Base-by-base conservation (phyloP, 2,113 vertebrate species). In the Cacatua alba region DNA sequence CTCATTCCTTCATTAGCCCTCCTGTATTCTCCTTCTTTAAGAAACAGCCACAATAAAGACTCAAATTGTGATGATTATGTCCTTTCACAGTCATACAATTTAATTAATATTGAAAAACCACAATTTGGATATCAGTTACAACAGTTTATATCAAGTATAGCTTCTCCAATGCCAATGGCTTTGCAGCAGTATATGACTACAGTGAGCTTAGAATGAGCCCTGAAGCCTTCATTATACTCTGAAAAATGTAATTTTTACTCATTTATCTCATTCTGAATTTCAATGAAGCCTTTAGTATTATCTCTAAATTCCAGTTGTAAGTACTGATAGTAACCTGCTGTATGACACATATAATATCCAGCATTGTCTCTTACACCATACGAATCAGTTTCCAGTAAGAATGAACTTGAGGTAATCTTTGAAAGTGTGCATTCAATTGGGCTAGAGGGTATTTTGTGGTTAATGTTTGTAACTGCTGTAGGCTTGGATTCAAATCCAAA, bases 221-320 rank as follows among this genome's bases (percentile, higher is more conserved):
- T 59, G 64, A 88, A 88, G 79, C 55, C 7, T 85, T 80, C 7
- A 29, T 77, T 94, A 82, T 72, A 72, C 64, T 90, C 44, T 70
- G 62, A 72, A 92, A 95, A 91, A 74, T 23, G 52, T 31, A 76
- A 69, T 92, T 94, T 80, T 48, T 88, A 25, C 13, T 92, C 68
- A 83, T 94, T 93, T 93, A 48, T 33, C 37, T 96, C 75, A 68
- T 71, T 92, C 64, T 52, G 90, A 96, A 95, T 95, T 94, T 92
- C 68, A 93, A 13, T 92, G 55, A 92, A 86, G 68, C 71, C 46
- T 63, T 77, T 28, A 68, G 55, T 39, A 86, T 75, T 78, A 77
- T 78, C 76, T 93, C 76, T 93, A 60, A 81, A 39, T 92, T 94
- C 82, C 82, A 83, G 52, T 88, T 86, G 93, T 88, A 88, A 86